Evolutionary conservation across 2,113 vertebrate genomes (phyloP), one percentile per base, ranked within the genome.

Genomic region (Bubo bubo): DNA sequence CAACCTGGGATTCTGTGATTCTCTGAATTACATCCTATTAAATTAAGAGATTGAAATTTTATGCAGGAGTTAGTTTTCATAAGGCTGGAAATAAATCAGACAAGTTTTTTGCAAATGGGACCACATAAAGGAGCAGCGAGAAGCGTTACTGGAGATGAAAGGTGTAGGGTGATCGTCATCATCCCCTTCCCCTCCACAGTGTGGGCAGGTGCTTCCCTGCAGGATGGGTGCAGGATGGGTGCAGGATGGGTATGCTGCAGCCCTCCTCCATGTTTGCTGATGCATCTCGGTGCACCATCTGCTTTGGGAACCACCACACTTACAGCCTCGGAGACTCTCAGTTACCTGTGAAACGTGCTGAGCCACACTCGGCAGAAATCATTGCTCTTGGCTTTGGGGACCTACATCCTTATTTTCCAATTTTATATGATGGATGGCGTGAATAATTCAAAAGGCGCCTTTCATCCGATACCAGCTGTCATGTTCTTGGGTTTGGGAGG

Each of bases 241-340:
- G 18, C 50, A 59, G 79, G 58, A 5, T 23, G 59, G 72, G 41
- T 23, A 20, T 7, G 6, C 14, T 1, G 2, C 26, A 63, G 49
- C 35, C 53, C 12, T 6, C 8, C 55, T 41, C 56, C 0, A 2
- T 8, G 9, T 21, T 28, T 16, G 43, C 52, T 32, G 37, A 14
- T 17, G 35, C 45, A 6, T 30, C 18, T 10, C 12, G 1, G 37
- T 19, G 47, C 39, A 19, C 12, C 24, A 28, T 34, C 32, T 6
- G 3, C 56, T 9, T 23, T 17, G 56, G 10, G 13, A 26, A 2
- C 22, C 2, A 1, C 55, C 1, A 0, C 7, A 7, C 14, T 2
- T 9, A 1, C 32, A 63, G 35, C 55, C 60, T 26, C 3, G 49
- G 73, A 19, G 10, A 3, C 8, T 4, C 52, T 2, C 9, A 12